Evolutionary conservation across 2,797 vertebrate species (phyloP).

Genomic region (Pseudochaenichthys georgianus): DNA sequence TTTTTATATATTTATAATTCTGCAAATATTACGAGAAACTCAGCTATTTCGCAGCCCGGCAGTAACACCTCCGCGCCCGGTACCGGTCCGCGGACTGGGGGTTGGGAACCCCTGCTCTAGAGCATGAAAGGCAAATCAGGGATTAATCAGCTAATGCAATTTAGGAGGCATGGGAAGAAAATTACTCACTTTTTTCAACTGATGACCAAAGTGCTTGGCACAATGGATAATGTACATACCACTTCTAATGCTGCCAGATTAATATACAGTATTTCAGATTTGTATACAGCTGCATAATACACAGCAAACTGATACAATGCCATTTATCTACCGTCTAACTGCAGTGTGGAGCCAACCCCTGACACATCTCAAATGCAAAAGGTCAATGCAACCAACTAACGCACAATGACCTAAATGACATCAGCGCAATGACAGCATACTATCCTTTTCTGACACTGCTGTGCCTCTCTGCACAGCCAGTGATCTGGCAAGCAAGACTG

Average conservation of each 20-base stretch:
- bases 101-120: not conserved
- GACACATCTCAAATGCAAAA: slow-evolving; percentile 72
- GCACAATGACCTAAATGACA: slow-evolving; percentile 79
- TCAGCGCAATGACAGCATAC: slow-evolving; percentile 71
- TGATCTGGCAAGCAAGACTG: slow-evolving; percentile 73
- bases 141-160: slow-evolving; percentile 35
- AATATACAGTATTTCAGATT: slow-evolving; percentile 18
- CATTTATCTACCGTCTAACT: slow-evolving; percentile 54
- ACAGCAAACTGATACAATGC: slow-evolving; percentile 39
- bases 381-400: slow-evolving; percentile 72
- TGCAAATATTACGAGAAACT: no score
- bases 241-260: slow-evolving; percentile 1
- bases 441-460: slow-evolving; percentile 70
- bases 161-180: slow-evolving; percentile 18
- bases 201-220: slow-evolving; percentile 16
- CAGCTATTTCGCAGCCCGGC: no score
- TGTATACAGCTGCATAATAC: slow-evolving; percentile 12
- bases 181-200: slow-evolving; percentile 15
- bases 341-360: slow-evolving; percentile 46
- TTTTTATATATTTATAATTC: no score
- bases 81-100: no score
- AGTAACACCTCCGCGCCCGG: no score
- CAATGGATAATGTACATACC: not conserved
- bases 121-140: slow-evolving; percentile 28
- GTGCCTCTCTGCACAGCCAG: slow-evolving; percentile 70